These are phyloP conservation scores for Grantiella picta DNA, from an alignment of 2,113 vertebrate genomes.

Conservation along the genomic window DNA sequence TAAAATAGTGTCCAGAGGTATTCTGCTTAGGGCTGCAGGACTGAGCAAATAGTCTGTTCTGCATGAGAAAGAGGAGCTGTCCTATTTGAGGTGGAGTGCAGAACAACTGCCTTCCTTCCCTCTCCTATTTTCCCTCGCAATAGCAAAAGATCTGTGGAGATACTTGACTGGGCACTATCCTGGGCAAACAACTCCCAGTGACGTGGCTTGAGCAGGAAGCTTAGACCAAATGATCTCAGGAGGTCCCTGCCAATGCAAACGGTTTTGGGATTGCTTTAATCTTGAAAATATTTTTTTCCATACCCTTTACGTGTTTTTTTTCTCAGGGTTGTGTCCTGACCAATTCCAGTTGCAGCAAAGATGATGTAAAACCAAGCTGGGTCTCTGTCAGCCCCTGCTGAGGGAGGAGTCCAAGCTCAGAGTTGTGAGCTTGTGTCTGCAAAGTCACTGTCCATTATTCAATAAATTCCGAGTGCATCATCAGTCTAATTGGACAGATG, in stretches of 20 bases:
- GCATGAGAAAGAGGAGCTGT: neutral
- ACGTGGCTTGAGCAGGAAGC: neutral
- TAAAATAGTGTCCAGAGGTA: neutral
- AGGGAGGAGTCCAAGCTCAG: fast-evolving
- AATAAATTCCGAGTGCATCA: neutral
- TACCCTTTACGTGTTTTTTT: neutral
- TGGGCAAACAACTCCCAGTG: neutral
- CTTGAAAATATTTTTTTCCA: neutral
- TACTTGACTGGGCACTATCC: neutral
- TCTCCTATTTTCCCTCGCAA: neutral
- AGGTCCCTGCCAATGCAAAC: neutral
- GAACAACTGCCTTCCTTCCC: neutral
- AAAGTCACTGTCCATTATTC: neutral
- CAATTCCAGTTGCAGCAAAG: neutral
- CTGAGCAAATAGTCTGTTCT: neutral
- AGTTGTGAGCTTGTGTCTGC: neutral
- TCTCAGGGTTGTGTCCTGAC: neutral
- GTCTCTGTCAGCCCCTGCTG: neutral
- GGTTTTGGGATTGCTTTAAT: neutral
- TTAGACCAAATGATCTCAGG: neutral
- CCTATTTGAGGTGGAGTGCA: neutral
- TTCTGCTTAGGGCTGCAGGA: neutral
- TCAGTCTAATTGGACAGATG: neutral
- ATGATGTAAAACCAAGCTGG: neutral
- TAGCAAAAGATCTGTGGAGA: neutral